phyloP scores from a whole-genome alignment of 2,113 vertebrate genomes.

The Nymphicus hollandicus region DNA sequence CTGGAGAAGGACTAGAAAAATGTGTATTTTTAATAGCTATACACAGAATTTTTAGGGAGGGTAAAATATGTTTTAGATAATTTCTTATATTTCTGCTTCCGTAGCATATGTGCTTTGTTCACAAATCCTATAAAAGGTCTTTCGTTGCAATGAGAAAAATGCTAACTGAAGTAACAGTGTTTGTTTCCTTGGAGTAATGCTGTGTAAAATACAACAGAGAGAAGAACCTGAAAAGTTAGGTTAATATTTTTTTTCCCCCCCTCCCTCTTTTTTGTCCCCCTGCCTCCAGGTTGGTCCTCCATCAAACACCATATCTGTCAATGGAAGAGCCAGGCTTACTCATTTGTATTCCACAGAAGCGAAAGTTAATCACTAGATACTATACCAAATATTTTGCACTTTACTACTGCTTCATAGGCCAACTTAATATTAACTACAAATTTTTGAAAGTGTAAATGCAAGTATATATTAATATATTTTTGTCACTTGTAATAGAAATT shows the following conservation, averaged over 20 bases:
- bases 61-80: background rate
- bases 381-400: slow-evolving; percentile 43
- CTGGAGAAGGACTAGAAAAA: background rate
- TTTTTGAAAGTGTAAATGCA: slow-evolving; percentile 71
- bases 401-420: slow-evolving; percentile 52
- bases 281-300: slow-evolving; percentile 73
- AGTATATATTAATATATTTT: slow-evolving; percentile 77
- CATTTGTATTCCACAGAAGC: slow-evolving; percentile 51
- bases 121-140: background rate
- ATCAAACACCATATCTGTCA: slow-evolving; percentile 73
- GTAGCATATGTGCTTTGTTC: background rate
- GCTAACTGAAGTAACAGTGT: slow-evolving; percentile 24
- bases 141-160: background rate
- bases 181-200: slow-evolving; percentile 5
- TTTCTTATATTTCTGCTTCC: background rate
- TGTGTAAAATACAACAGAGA: background rate
- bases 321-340: slow-evolving; percentile 69
- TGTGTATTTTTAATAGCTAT: background rate
- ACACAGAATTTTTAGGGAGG: background rate
- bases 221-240: background rate
- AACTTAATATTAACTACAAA: slow-evolving; percentile 33
- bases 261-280: background rate
- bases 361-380: slow-evolving; percentile 60
- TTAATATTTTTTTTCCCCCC: background rate
- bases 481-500: slow-evolving; percentile 42